Conservation (phyloP, 2,113 vertebrate genomes). For the Microcebus tavaratra region DNA sequence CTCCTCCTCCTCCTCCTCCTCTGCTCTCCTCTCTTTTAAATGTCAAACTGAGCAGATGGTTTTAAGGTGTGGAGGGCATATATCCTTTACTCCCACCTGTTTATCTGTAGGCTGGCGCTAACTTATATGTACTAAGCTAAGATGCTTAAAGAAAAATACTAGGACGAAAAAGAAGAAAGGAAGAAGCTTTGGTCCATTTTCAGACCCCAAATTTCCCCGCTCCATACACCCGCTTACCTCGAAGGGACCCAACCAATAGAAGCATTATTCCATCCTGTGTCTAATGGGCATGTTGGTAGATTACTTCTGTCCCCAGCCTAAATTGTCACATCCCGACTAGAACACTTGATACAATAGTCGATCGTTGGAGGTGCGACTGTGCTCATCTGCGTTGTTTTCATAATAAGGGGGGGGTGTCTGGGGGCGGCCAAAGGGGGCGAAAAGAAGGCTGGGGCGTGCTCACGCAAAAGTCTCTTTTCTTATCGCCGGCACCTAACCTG, state of each 20-base stretch:
- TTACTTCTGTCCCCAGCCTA: background rate
- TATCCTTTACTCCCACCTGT: background rate
- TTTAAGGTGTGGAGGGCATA: conserved; percentile 58
- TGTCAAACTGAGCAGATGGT: conserved; percentile 60
- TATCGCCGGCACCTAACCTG: background rate
- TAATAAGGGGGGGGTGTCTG: background rate
- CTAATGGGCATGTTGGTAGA: conserved; percentile 11
- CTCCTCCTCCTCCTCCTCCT: background rate
- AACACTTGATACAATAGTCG: background rate
- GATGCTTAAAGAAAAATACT: conserved; percentile 27
- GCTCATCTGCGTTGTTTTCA: background rate
- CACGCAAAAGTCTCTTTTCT: background rate
- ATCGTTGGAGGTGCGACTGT: background rate
- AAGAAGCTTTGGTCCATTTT: background rate
- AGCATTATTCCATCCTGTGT: background rate
- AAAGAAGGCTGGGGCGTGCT: background rate
- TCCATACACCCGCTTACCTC: conserved; percentile 68
- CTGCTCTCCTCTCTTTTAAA: conserved; percentile 47
- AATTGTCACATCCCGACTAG: background rate
- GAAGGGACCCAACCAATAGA: conserved; percentile 56
- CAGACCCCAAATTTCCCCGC: background rate
- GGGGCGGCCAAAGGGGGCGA: background rate
- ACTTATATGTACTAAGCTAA: background rate
- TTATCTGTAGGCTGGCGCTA: background rate
- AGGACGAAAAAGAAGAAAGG: background rate